Conservation (phyloP, 2,113 vertebrate species). For the Ancistrus triradiatus region DNA sequence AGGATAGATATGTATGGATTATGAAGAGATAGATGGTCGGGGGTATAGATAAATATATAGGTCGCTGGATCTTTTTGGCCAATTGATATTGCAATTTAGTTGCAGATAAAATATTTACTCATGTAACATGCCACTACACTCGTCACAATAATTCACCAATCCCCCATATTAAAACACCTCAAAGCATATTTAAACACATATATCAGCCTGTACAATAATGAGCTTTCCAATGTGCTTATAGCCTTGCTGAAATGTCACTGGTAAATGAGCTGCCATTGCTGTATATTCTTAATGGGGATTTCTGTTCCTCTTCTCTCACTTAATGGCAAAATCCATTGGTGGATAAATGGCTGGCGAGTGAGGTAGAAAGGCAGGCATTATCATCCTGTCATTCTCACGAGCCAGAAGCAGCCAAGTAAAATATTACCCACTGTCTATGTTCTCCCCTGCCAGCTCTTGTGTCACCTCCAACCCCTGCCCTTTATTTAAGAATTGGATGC, state of each 20-base stretch:
- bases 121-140: background rate
- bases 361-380: constrained; percentile 32
- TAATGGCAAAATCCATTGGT: constrained; percentile 40
- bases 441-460: constrained; percentile 18
- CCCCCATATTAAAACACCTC: background rate
- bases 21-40: background rate
- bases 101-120: background rate
- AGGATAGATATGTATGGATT: background rate
- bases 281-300: constrained; percentile 35
- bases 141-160: background rate
- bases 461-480: constrained; percentile 38
- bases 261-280: constrained; percentile 32
- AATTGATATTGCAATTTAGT: background rate
- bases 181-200: constrained; percentile 17
- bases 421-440: constrained; percentile 29
- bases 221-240: background rate
- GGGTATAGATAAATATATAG: background rate
- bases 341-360: constrained; percentile 33
- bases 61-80: background rate
- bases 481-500: constrained; percentile 42
- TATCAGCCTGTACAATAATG: constrained; percentile 3
- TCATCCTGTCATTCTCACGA: constrained; percentile 32
- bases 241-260: constrained; percentile 31
- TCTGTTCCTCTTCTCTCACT: constrained; percentile 31
- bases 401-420: constrained; percentile 31